phyloP scores from a whole-genome alignment of 2,888 invertebrate species.

The Helicoverpa assulta region DNA sequence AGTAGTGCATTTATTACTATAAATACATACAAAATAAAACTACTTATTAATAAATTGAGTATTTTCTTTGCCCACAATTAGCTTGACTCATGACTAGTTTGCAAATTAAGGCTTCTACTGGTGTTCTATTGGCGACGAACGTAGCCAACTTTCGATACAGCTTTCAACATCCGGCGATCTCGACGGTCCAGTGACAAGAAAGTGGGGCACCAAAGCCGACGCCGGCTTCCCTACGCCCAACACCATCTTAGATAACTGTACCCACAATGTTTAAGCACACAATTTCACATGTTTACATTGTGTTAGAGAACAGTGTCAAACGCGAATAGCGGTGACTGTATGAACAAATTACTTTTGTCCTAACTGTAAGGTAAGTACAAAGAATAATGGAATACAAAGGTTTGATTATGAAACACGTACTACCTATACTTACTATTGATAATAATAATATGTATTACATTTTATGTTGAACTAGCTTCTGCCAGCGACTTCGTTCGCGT shows the following conservation, averaged over 20 bases:
- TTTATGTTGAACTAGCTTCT: too few species aligned
- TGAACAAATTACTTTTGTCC: neutral
- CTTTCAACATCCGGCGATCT: slow-evolving; percentile 67
- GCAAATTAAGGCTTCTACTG: slow-evolving; percentile 13
- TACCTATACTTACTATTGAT: too few species aligned
- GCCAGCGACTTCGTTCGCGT: too few species aligned
- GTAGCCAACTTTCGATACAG: slow-evolving; percentile 49
- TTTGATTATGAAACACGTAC: too few species aligned
- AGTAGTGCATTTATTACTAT: too few species aligned
- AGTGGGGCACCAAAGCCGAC: slow-evolving; percentile 61
- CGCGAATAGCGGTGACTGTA: slow-evolving; percentile 3
- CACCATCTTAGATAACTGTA: slow-evolving; percentile 44
- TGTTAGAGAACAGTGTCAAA: slow-evolving; percentile 13
- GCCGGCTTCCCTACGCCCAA: slow-evolving; percentile 33
- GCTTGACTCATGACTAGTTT: too few species aligned
- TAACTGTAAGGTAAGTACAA: slow-evolving; percentile 8
- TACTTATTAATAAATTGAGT: too few species aligned
- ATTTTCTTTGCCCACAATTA: too few species aligned
- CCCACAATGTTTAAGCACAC: slow-evolving; percentile 31
- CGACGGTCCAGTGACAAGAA: slow-evolving; percentile 58
- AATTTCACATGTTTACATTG: slow-evolving; percentile 11
- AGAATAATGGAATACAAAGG: neutral
- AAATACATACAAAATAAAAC: too few species aligned
- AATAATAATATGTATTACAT: too few species aligned
- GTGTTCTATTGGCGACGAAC: neutral